Evolutionary conservation across 2,888 invertebrate genomes (phyloP).

Genomic region (Euphydryas editha): DNA sequence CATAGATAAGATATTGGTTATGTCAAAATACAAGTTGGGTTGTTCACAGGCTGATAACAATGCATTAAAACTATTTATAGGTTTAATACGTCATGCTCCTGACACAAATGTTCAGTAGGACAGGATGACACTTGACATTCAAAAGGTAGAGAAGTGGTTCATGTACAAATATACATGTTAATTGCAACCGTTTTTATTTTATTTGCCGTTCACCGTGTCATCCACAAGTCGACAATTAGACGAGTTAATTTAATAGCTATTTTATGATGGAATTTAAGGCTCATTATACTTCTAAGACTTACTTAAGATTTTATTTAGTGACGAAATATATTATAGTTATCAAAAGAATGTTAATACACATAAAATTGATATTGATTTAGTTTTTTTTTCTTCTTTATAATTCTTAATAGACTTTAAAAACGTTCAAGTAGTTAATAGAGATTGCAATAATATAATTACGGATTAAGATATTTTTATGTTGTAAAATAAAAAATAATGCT

Average conservation of each 20-base stretch:
- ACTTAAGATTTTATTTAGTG: neutral
- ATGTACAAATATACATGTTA: constrained; percentile 35
- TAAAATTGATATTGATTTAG: too few relatives aligned
- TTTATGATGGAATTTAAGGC: neutral
- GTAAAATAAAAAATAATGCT: too few relatives aligned
- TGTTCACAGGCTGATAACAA: too few relatives aligned
- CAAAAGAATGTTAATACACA: too few relatives aligned
- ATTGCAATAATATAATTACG: too few relatives aligned
- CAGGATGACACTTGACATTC: constrained; percentile 34
- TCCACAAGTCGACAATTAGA: constrained; percentile 29
- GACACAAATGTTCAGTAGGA: constrained; percentile 3
- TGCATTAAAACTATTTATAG: neutral
- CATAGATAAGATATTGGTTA: too few relatives aligned
- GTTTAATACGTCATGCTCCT: neutral
- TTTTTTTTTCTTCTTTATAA: too few relatives aligned
- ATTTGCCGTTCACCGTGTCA: constrained; percentile 24
- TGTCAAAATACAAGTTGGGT: too few relatives aligned
- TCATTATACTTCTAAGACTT: neutral
- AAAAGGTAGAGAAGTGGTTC: constrained; percentile 23
- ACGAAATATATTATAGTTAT: neutral
- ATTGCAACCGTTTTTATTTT: constrained; percentile 14
- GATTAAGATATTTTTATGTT: too few relatives aligned
- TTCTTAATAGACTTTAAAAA: too few relatives aligned
- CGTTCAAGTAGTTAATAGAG: too few relatives aligned
- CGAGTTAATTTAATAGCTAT: constrained; percentile 21